Evolutionary conservation across 2,797 vertebrate species (phyloP).

Genomic region (Aratinga solstitialis): DNA sequence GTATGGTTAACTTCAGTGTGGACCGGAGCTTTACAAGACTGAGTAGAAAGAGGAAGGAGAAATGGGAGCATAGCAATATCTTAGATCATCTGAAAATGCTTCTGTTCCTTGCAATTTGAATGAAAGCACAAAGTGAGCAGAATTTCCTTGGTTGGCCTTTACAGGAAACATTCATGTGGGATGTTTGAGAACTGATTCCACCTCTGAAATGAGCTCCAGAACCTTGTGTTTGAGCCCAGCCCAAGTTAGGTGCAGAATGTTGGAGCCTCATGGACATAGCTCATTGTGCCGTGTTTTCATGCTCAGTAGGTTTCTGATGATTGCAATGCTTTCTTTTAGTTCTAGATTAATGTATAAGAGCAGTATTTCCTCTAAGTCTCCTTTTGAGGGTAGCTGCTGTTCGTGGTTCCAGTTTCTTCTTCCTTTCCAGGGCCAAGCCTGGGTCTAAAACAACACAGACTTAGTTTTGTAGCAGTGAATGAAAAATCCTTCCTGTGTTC

Average conservation of each 20-base stretch:
- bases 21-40: not conserved
- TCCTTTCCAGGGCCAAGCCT: not conserved
- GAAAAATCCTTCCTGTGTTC: not conserved
- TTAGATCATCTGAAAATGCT: not conserved
- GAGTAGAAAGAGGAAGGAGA: not conserved
- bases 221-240: not conserved
- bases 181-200: not conserved
- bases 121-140: not conserved
- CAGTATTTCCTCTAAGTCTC: not conserved
- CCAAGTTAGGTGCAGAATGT: not conserved
- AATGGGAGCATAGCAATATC: not conserved
- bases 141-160: not conserved
- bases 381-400: not conserved
- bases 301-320: not conserved
- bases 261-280: not conserved
- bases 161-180: rapidly evolving
- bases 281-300: rapidly evolving
- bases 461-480: not conserved
- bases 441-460: not conserved
- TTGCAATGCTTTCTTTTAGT: not conserved
- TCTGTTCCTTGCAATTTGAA: not conserved
- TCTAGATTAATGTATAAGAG: not conserved
- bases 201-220: not conserved
- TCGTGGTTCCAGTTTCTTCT: not conserved
- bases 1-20: not conserved